phyloP scores from a whole-genome alignment of 1,140 invertebrate genomes.

The Caenorhabditis inopinata region DNA sequence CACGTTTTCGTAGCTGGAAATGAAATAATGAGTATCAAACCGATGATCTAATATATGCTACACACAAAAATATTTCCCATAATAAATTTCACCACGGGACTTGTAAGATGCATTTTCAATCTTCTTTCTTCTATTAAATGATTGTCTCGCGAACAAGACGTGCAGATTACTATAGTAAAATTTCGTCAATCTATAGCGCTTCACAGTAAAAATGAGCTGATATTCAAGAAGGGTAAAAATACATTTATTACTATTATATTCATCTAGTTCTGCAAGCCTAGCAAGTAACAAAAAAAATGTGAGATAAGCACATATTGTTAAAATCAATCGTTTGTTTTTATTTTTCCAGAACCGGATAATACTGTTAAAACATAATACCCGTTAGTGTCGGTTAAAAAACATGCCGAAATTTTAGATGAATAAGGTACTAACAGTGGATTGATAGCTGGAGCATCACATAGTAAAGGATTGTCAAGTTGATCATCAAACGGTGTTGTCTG shows the following conservation, averaged over 20 bases:
- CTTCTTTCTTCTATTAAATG: no score
- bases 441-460: neutral
- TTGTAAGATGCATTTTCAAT: no score
- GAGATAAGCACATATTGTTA: neutral
- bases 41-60: no score
- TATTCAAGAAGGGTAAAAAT: no score
- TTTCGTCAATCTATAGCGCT: no score
- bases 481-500: slow-evolving; percentile 32
- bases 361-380: neutral
- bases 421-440: slow-evolving; percentile 26
- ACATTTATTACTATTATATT: no score
- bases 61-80: no score
- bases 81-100: no score
- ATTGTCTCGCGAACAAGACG: no score
- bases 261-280: neutral
- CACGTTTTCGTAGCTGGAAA: slow-evolving; percentile 62
- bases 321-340: neutral
- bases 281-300: neutral
- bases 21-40: no score
- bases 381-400: neutral
- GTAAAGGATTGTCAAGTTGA: slow-evolving; percentile 39
- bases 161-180: no score
- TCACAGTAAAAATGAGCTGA: no score
- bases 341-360: slow-evolving; percentile 9
- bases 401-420: neutral